These are phyloP conservation scores for Axea sp. DNA, from an alignment of 2,888 invertebrate genomes.

Conservation along the genomic window DNA sequence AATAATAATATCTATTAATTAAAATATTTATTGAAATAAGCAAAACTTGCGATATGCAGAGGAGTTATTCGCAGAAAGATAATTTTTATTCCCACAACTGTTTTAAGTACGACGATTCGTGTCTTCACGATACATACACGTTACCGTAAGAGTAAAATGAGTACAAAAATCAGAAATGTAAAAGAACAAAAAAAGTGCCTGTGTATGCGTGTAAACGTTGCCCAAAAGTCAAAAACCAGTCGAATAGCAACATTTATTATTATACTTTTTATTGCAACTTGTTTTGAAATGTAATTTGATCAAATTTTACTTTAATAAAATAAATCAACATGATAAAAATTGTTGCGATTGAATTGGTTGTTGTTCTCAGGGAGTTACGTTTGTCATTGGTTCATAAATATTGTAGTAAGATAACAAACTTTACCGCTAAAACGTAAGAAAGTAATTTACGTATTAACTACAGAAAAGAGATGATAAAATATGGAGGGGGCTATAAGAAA, in stretches of 20 bases:
- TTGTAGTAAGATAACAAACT: conserved; percentile 77
- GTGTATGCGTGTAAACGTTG: conserved; percentile 2
- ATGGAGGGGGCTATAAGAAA: conserved; percentile 76
- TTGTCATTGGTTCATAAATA: conserved; percentile 66
- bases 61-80: conserved; percentile 18
- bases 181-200: conserved; percentile 23
- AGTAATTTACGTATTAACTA: conserved; percentile 75
- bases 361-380: conserved; percentile 33
- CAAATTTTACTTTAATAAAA: too few relatives aligned
- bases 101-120: conserved; percentile 68
- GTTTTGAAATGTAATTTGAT: too few relatives aligned
- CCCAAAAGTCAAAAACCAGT: not conserved
- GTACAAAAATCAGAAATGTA: conserved; percentile 31
- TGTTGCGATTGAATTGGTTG: conserved; percentile 3
- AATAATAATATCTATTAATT: too few relatives aligned
- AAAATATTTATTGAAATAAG: too few relatives aligned
- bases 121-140: conserved; percentile 27
- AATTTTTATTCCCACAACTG: conserved; percentile 61
- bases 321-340: not conserved
- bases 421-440: conserved; percentile 71
- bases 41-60: too few relatives aligned
- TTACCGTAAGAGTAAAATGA: conserved; percentile 45
- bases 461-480: conserved; percentile 75
- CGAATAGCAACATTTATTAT: not conserved
- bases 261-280: too few relatives aligned